phyloP scores from a whole-genome alignment of 2,888 invertebrate genomes.

The Gerris lacustris region DNA sequence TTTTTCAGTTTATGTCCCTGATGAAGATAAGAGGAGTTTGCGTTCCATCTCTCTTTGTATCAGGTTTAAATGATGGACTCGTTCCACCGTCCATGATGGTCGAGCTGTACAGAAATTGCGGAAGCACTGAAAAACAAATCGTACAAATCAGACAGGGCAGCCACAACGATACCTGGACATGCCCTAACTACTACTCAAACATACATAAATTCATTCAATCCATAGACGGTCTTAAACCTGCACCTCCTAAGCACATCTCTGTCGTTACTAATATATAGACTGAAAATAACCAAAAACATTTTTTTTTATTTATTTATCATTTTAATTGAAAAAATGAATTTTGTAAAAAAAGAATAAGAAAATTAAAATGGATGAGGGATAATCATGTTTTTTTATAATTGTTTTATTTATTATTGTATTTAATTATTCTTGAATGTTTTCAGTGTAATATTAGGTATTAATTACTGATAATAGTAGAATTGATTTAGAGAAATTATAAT shows the following conservation, averaged over 20 bases:
- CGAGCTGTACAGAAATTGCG: constrained; percentile 60
- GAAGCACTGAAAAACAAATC: constrained; percentile 62
- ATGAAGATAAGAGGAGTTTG: constrained; percentile 60
- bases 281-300: too few species aligned
- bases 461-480: too few species aligned
- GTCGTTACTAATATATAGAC: constrained; percentile 7
- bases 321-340: too few species aligned
- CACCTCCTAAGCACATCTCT: constrained; percentile 19
- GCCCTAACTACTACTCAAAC: neutral
- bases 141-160: constrained; percentile 68
- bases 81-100: constrained; percentile 87
- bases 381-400: too few species aligned
- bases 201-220: constrained; percentile 25
- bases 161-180: constrained; percentile 89
- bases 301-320: too few species aligned
- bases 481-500: too few species aligned
- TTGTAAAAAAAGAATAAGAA: too few species aligned
- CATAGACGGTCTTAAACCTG: constrained; percentile 20
- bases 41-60: constrained; percentile 73
- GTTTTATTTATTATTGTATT: too few species aligned
- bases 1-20: constrained; percentile 56
- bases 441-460: too few species aligned
- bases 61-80: constrained; percentile 72
- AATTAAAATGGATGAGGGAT: too few species aligned
- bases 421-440: too few species aligned